Percentiles rank a stretch among this genome's conserved stretches.
Conservation (phyloP, 2,797 vertebrate species). For the Leontocebus nigricollis region DNA sequence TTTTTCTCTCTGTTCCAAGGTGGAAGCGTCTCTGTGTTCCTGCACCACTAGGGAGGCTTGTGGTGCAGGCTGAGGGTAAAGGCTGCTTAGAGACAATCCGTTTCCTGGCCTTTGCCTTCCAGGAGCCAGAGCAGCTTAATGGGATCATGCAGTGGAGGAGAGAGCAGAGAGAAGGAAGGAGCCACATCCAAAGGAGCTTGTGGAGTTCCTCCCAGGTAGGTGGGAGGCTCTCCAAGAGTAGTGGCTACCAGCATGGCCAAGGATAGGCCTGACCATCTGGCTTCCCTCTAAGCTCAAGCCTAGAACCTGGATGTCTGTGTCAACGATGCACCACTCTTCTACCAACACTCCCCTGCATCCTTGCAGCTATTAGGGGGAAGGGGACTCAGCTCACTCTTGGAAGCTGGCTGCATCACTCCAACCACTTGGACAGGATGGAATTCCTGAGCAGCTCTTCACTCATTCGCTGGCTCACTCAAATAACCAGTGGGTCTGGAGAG, state of each 20-base stretch:
- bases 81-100: not conserved
- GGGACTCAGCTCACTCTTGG: not conserved
- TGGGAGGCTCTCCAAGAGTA: not conserved
- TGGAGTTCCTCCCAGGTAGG: not conserved
- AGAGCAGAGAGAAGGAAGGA: too few relatives aligned
- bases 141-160: not conserved
- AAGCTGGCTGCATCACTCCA: not conserved
- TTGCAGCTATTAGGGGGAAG: not conserved
- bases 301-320: not conserved
- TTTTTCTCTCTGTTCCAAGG: not conserved
- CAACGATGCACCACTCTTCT: not conserved
- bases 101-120: not conserved
- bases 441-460: slow-evolving; percentile 86
- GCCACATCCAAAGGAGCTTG: not conserved
- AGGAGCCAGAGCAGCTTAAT: not conserved
- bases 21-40: not conserved
- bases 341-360: not conserved
- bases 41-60: not conserved
- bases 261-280: not conserved
- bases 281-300: slow-evolving; percentile 56
- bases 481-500: slow-evolving; percentile 80
- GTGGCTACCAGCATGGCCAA: not conserved
- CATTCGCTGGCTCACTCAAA: slow-evolving; percentile 80
- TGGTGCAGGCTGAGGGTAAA: not conserved
- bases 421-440: slow-evolving; percentile 52